Evolutionary conservation across 2,888 invertebrate genomes (phyloP).

Genomic region (Didymodactylos carnosus): DNA sequence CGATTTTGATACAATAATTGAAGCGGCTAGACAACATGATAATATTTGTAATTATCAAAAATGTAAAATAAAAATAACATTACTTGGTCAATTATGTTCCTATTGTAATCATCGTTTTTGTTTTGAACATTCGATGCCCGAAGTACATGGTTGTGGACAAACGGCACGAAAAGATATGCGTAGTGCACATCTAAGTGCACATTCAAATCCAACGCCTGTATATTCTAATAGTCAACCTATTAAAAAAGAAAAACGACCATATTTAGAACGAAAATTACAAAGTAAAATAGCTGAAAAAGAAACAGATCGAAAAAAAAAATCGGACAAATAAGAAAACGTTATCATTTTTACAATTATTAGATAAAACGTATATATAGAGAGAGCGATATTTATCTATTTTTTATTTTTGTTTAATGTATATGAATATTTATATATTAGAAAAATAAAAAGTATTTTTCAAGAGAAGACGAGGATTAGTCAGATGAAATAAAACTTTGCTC

Average conservation of each 20-base stretch:
- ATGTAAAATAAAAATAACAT: conserved; percentile 4
- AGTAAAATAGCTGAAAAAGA: conserved; percentile 1
- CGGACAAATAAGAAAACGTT: too few relatives aligned
- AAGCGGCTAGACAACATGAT: not conserved
- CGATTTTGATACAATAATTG: conserved; percentile 4
- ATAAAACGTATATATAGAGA: too few relatives aligned
- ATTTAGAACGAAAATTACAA: conserved; percentile 8
- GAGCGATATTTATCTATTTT: too few relatives aligned
- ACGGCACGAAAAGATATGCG: not conserved
- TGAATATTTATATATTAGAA: too few relatives aligned
- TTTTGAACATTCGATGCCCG: conserved; percentile 12
- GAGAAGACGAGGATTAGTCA: too few relatives aligned
- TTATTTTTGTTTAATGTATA: too few relatives aligned
- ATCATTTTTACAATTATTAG: too few relatives aligned
- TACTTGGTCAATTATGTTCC: conserved; percentile 12
- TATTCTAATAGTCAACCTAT: not conserved
- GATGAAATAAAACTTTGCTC: too few relatives aligned
- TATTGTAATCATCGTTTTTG: conserved; percentile 12
- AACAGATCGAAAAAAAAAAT: conserved; percentile 1
- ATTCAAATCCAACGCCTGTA: not conserved
- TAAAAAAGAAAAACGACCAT: not conserved
- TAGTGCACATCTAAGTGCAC: conserved; percentile 5
- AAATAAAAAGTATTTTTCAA: too few relatives aligned
- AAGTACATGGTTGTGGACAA: conserved; percentile 13
- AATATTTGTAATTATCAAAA: conserved; percentile 7